Conservation (phyloP, 2,888 invertebrate species). For the Drosophila pseudotakahashii region DNA sequence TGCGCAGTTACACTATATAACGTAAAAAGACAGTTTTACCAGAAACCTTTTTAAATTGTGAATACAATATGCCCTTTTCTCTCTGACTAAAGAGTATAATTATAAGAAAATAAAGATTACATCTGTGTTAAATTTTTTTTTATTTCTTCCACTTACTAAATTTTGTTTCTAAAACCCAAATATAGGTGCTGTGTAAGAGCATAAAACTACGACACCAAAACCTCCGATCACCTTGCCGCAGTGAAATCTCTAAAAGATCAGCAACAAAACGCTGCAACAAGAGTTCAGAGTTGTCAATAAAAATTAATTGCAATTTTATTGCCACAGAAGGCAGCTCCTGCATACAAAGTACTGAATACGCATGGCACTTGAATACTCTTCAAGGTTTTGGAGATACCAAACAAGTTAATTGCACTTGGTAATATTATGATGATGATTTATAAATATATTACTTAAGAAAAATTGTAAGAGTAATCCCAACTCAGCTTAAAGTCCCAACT, state of each 20-base stretch:
- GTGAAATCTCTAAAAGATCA: slow-evolving; percentile 63
- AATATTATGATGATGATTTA: no score
- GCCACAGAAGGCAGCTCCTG: slow-evolving; percentile 66
- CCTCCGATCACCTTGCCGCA: slow-evolving; percentile 25
- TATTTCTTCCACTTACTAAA: no score
- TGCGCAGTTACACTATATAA: no score
- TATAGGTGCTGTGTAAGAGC: slow-evolving; percentile 3
- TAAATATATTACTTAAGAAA: background rate
- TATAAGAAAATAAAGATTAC: no score
- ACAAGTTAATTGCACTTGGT: background rate
- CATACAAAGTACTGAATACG: slow-evolving; percentile 63
- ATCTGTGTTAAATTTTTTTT: no score
- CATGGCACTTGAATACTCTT: slow-evolving; percentile 15
- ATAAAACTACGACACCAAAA: background rate
- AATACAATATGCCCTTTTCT: no score
- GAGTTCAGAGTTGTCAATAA: slow-evolving; percentile 82
- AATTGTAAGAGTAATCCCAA: background rate
- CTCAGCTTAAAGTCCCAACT: background rate
- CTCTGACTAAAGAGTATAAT: no score
- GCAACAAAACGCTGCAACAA: slow-evolving; percentile 69
- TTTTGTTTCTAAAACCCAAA: no score
- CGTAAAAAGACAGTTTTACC: no score
- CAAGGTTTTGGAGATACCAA: background rate
- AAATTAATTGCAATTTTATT: slow-evolving; percentile 83
- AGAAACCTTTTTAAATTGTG: no score